These are phyloP conservation scores for Saimiri boliviensis DNA, from an alignment of 2,113 vertebrate genomes.

Conservation along the genomic window DNA sequence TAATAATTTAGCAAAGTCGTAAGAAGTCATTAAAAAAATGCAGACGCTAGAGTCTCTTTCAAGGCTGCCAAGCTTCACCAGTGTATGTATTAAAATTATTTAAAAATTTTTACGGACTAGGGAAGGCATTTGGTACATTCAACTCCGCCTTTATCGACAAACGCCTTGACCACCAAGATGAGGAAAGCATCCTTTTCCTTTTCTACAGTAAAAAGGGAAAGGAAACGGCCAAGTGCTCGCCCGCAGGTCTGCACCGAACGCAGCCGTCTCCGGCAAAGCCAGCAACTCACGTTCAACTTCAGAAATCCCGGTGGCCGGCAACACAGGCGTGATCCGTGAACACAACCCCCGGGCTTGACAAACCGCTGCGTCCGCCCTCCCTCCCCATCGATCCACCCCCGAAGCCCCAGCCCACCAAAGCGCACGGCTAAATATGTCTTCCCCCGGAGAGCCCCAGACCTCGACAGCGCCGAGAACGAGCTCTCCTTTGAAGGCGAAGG, in stretches of 20 bases:
- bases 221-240: neutral
- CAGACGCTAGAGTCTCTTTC: neutral
- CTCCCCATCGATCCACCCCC: neutral
- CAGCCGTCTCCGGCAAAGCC: neutral
- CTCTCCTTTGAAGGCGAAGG: neutral
- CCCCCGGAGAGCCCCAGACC: neutral
- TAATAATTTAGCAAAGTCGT: neutral
- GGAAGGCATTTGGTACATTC: neutral
- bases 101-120: neutral
- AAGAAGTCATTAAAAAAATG: neutral
- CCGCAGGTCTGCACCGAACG: neutral
- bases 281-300: neutral
- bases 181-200: neutral
- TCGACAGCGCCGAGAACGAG: neutral
- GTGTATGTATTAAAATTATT: neutral
- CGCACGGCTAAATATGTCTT: neutral
- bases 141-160: constrained; percentile 14
- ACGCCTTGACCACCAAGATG: neutral
- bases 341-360: neutral
- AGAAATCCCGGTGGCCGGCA: neutral
- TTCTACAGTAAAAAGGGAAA: neutral
- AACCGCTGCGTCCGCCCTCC: neutral
- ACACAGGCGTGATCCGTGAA: neutral
- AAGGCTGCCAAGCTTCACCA: neutral
- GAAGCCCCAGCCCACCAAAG: neutral